Base-by-base conservation (phyloP, 2,888 invertebrate species). In the Heliconius aoede region DNA sequence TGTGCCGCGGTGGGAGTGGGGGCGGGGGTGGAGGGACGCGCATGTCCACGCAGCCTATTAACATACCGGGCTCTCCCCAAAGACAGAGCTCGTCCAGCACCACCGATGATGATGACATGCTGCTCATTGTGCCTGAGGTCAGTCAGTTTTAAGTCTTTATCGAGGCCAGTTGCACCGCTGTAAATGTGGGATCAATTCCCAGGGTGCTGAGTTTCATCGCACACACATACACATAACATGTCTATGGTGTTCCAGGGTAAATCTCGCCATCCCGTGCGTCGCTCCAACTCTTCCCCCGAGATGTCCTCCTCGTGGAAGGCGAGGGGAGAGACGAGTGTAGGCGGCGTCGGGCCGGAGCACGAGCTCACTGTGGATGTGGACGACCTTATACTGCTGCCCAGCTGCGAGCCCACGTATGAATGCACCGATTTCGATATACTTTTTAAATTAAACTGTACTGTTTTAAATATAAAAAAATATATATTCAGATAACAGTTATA, bases 221-320 rank as follows among this genome's bases (percentile, higher is more conserved):
- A 46, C 18, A 46, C 46, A 3, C 18, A 46, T 46, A 46, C 46
- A 3, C 18, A 5, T 46, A 46, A 46, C 2, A 4, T 46, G 5
- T 46, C 7, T 46, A 7, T 46, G 46, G 18, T 46, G 55, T 55
- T 30, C 18, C 88, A 93, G 94, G 90, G 92, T 83, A 95, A 96
- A 84, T 95, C 96, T 0, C 95, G 97, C 18, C 97, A 97, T 93
- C 98, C 98, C 13, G 98, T 98, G 77, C 95, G 98, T 1, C 95
- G 98, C 79, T 97, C 98, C 64, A 98, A 98, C 95, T 98, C 98
- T 73, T 98, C 98, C 84, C 98, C 98, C 1, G 98, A 98, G 94
- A 98, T 98, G 98, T 97, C 97, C 79, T 97, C 97, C 78, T 97
- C 97, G 86, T 98, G 97, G 97, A 97, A 97, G 36, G 65, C 30